A percentile compares a stretch with the other conserved stretches of the same genome.
Evolutionary conservation across 2,797 vertebrate species (phyloP).

Genomic region (Pampus argenteus): DNA sequence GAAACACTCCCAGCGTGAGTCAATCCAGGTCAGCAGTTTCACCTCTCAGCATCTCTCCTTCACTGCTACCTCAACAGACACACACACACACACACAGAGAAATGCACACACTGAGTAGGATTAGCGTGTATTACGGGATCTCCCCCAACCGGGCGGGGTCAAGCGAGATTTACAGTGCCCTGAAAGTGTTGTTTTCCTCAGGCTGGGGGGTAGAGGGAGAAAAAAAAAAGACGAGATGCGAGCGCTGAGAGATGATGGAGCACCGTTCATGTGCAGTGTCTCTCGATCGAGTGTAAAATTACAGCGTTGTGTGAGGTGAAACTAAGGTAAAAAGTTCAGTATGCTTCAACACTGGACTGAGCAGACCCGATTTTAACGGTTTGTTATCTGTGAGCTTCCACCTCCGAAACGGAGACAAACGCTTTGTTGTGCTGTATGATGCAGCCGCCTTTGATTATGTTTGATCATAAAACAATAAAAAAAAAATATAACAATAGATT

Average conservation of each 20-base stretch:
- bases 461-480: slow-evolving; percentile 4
- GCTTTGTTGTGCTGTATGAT: rapidly evolving
- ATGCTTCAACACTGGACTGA: slow-evolving; percentile 18
- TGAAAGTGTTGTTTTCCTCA: slow-evolving; percentile 58
- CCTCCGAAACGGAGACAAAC: too few species aligned
- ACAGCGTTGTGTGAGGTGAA: slow-evolving; percentile 36
- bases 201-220: neutral
- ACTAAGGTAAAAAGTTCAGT: slow-evolving; percentile 15
- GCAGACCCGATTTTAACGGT: too few species aligned
- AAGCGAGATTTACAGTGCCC: slow-evolving; percentile 50
- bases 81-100: slow-evolving; percentile 1
- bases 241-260: slow-evolving; percentile 25
- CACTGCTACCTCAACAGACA: slow-evolving; percentile 35
- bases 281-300: slow-evolving; percentile 17
- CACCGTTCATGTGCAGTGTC: slow-evolving; percentile 12
- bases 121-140: slow-evolving; percentile 65
- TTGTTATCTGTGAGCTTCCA: too few species aligned
- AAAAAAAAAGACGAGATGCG: neutral
- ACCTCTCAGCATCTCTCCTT: slow-evolving; percentile 53
- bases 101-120: slow-evolving; percentile 30
- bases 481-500: neutral
- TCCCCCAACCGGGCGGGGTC: slow-evolving; percentile 54
- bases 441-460: neutral
- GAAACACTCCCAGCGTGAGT: slow-evolving; percentile 55
- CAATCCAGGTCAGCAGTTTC: slow-evolving; percentile 63